Base-by-base conservation (phyloP, 2,888 invertebrate genomes). In the Plusia festucae region DNA sequence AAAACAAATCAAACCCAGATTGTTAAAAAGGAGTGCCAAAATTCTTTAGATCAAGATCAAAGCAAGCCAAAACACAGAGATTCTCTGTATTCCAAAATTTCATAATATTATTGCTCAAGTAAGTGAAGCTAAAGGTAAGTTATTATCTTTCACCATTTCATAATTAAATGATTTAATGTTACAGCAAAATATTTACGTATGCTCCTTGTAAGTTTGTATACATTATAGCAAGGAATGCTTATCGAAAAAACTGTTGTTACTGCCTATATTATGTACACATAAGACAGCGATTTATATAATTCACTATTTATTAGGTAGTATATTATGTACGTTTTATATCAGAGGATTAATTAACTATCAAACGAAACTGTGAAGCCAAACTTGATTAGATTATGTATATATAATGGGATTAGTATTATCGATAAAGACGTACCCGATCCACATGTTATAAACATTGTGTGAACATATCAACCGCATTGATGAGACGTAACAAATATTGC, bases 1-100 rank as follows among this genome's bases (percentile, higher is more conserved):
- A n/a, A 40, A 40, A 40, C 40, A 40, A n/a, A 40, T n/a, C 40
- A 40, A 40, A 40, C 40, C 40, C 40, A 40, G 40, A n/a, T n/a
- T 40, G n/a, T 40, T 40, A 4, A 40, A 30, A 34, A n/a, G 40
- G 40, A 40, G n/a, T 40, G 6, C 40, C 15, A 40, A 40, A n/a
- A 40, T 40, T n/a, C n/a, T 40, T 5, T 40, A n/a, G 2, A 24
- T 40, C 15, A n/a, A 40, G 3, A 40, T 40, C 40, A 13, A 4
- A 15, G n/a, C n/a, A n/a, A n/a, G n/a, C 34, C 15, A 15, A 34
- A 34, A 40, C n/a, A 40, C n/a, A n/a, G 4, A 9, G 1, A 27
- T 30, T 30, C 9, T n/a, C n/a, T 40, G 40, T 40, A n/a, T n/a
- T 40, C n/a, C 40, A 40, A 40, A n/a, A 40, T 40, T 5, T n/a